These are phyloP conservation scores for Pica pica DNA, from an alignment of 2,113 vertebrate species.

Conservation along the genomic window DNA sequence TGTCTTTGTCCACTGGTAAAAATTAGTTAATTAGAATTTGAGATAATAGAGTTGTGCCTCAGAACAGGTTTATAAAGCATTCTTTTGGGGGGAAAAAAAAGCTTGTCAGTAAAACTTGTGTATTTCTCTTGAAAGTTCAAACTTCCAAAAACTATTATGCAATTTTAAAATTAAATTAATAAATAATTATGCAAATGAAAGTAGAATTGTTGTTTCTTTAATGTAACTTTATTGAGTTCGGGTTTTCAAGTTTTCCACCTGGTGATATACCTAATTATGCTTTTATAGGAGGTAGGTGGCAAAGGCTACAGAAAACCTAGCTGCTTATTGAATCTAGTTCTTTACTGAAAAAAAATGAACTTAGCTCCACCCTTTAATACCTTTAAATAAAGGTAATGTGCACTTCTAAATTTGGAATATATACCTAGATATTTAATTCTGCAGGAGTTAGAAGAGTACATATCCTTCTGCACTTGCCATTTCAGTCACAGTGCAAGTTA, in stretches of 20 bases:
- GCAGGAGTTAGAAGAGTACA: neutral
- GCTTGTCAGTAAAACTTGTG: neutral
- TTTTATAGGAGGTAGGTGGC: neutral
- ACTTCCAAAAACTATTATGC: neutral
- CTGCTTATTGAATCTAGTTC: neutral
- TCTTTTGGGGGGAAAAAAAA: rapidly evolving
- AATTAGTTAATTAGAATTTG: neutral
- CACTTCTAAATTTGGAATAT: neutral
- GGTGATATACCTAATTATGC: neutral
- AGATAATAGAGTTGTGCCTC: neutral
- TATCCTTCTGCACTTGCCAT: neutral
- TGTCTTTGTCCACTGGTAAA: neutral
- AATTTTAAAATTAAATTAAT: neutral
- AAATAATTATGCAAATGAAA: neutral
- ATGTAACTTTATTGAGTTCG: neutral
- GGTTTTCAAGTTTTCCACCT: neutral
- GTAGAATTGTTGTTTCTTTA: neutral
- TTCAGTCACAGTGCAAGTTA: neutral
- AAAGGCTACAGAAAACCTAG: neutral
- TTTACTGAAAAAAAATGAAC: neutral
- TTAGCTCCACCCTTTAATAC: neutral
- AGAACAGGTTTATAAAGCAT: neutral
- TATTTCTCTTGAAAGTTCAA: neutral
- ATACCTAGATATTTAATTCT: neutral
- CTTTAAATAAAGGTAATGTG: neutral